Conservation (phyloP, 2,113 vertebrate genomes). For the Pica pica region DNA sequence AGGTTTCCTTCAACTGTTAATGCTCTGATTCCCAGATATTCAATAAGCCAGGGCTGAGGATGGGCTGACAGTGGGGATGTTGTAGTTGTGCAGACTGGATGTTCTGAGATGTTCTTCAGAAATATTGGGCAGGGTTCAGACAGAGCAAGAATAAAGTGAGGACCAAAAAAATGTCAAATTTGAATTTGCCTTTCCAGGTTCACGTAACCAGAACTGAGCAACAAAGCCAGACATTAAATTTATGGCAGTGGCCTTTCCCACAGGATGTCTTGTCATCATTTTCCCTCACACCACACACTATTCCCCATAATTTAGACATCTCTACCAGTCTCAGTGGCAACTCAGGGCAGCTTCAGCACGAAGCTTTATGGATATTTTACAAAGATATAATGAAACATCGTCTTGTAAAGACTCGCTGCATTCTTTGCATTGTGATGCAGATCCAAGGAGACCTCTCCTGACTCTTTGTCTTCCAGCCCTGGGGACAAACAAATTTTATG, state of each 20-base stretch:
- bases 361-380: not conserved
- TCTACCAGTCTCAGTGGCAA: not conserved
- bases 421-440: rapidly evolving
- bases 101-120: not conserved
- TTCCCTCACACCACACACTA: not conserved
- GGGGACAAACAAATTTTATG: not conserved
- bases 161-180: not conserved
- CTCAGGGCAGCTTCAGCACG: not conserved
- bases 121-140: not conserved
- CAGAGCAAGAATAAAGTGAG: not conserved
- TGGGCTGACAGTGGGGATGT: not conserved
- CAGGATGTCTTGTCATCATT: not conserved
- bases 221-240: not conserved
- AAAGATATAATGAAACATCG: not conserved
- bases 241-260: not conserved
- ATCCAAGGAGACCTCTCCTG: not conserved
- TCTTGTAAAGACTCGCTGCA: not conserved
- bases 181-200: not conserved
- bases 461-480: rapidly evolving
- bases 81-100: not conserved
- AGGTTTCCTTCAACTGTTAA: not conserved
- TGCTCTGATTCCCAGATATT: not conserved
- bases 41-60: rapidly evolving
- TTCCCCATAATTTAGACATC: not conserved
- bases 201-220: not conserved